These are phyloP conservation scores for Leucophenga maculata DNA, from an alignment of 2,888 invertebrate genomes.

Conservation along the genomic window DNA sequence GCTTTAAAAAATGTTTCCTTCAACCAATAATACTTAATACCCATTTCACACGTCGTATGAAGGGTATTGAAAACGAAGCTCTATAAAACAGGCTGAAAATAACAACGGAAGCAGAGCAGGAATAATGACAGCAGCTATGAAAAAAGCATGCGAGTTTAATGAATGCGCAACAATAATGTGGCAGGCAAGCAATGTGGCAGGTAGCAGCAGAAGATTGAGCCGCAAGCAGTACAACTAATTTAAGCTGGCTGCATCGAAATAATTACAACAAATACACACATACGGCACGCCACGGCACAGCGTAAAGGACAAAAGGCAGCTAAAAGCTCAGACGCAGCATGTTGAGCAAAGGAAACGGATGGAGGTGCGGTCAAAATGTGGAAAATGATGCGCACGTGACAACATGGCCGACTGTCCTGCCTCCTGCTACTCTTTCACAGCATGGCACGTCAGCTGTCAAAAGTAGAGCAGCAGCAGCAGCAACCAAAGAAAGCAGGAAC, in stretches of 20 bases:
- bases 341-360: not conserved
- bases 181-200: not conserved
- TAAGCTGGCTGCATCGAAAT: constrained; percentile 48
- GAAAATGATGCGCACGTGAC: constrained; percentile 62
- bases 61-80: not conserved
- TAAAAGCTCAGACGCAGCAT: not conserved
- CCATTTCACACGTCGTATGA: not conserved
- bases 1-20: no score
- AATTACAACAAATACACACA: constrained; percentile 44
- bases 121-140: constrained; percentile 37
- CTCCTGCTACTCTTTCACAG: no score
- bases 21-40: no score
- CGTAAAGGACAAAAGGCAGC: not conserved
- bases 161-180: constrained; percentile 32
- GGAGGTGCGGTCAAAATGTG: constrained; percentile 38
- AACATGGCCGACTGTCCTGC: constrained; percentile 44
- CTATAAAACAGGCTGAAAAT: not conserved
- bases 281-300: not conserved
- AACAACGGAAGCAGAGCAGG: no score
- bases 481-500: not conserved
- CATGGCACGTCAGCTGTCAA: no score
- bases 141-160: constrained; percentile 47
- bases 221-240: constrained; percentile 50
- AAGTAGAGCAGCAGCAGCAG: not conserved
- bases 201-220: constrained; percentile 16